Evolutionary conservation across 2,797 vertebrate species (phyloP), one percentile per base, ranked within the genome.

Genomic region (Macroramphosus scolopax): DNA sequence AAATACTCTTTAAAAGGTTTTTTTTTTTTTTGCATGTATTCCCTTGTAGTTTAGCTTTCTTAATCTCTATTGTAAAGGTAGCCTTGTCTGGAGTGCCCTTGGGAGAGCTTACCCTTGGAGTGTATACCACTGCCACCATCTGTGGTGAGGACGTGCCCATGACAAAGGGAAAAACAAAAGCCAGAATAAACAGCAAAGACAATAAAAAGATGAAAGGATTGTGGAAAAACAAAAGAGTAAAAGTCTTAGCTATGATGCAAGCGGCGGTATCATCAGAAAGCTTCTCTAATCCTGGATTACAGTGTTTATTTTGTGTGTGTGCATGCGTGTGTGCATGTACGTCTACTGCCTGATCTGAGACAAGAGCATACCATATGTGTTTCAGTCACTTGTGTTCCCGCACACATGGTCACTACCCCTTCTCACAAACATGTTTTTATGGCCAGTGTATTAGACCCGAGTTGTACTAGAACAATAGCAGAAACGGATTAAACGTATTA

Each of bases 211-310:
- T 77, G 63, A 81, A 77, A 75, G 77, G 70, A 68, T 69, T 65
- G 62, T 69, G 34, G 67, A 57, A 69, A 83, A 82, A 83, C 75
- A 87, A 81, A 68, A 72, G 66, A 73, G 74, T 84, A 76, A 82
- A 82, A 77, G 75, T 83, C 78, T 82, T 76, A 76, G 67, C 63
- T 17, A 16, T 75, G 77, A 83, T 77, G 66, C 71, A 69, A 75
- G 74, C 63, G 0, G 67, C 53, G 29, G 67, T 81, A 75, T 86
- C 75, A 79, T 80, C 70, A 63, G 70, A 80, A 67, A 78, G 72
- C 75, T 64, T 41, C 72, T 69, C 54, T 89, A 89, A 89, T 89
- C 89, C 80, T 28, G 78, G 83, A 87, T 87, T 88, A 86, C 54
- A 60, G 58, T 78, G 63, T 81, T 61, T 80, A 51, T 66, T 62